A percentile compares a stretch with the other conserved stretches of the same genome.
These are phyloP conservation scores for Cheilosia soror DNA, from an alignment of 2,888 invertebrate genomes.

Conservation along the genomic window DNA sequence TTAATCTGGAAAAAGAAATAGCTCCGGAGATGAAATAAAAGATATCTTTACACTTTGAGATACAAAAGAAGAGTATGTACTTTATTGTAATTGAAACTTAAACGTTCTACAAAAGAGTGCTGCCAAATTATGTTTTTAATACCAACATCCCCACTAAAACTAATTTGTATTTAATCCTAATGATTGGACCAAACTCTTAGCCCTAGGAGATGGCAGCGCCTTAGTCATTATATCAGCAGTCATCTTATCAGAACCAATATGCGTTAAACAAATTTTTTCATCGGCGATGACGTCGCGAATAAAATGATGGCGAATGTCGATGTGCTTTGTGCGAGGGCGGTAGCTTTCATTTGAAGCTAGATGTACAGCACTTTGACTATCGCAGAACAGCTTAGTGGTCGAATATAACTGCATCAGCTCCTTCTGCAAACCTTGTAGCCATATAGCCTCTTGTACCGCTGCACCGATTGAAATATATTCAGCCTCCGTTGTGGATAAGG, in stretches of 20 bases:
- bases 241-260: neutral
- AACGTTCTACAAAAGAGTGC: no score
- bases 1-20: no score
- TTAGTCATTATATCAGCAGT: conserved; percentile 1
- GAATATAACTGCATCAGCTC: neutral
- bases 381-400: conserved; percentile 5
- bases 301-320: neutral
- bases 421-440: neutral
- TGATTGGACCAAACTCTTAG: neutral
- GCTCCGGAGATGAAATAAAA: no score
- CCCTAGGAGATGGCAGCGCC: neutral
- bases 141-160: neutral
- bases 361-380: neutral
- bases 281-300: neutral
- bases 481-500: neutral
- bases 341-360: neutral
- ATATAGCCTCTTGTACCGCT: neutral
- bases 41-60: no score
- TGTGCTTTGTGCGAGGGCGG: neutral
- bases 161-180: neutral
- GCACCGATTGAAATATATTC: neutral
- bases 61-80: no score
- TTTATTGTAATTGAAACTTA: no score
- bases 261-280: neutral
- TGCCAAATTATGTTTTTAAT: neutral